Evolutionary conservation across 1,140 invertebrate genomes (phyloP).

Genomic region (Phenacoccus solenopsis): DNA sequence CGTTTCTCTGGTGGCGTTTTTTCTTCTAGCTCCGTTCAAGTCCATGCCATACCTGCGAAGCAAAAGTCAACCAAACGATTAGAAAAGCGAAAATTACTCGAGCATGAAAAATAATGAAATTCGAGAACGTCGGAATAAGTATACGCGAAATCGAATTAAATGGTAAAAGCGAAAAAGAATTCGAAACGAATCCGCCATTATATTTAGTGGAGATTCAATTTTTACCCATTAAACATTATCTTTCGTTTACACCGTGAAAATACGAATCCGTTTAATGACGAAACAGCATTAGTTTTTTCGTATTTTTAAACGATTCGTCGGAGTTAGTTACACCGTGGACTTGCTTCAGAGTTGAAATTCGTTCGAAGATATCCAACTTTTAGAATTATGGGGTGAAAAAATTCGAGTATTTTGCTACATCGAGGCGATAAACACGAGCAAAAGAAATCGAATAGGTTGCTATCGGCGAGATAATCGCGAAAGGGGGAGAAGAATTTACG

Average conservation of each 20-base stretch:
- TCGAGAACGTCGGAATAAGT: not conserved
- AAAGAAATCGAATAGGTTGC: too few relatives aligned
- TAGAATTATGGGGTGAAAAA: too few relatives aligned
- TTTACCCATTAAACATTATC: not conserved
- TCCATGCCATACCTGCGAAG: constrained; percentile 77
- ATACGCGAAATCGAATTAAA: not conserved
- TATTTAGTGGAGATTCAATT: not conserved
- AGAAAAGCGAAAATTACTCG: not conserved
- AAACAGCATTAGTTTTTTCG: not conserved
- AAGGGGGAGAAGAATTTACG: too few relatives aligned
- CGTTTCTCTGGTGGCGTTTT: constrained; percentile 94
- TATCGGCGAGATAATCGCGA: too few relatives aligned
- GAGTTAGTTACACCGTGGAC: not conserved
- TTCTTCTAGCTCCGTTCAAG: constrained; percentile 75
- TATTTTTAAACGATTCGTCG: not conserved
- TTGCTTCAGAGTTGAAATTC: not conserved
- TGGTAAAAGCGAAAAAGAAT: not conserved
- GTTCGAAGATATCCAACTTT: too few relatives aligned
- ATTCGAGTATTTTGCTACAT: too few relatives aligned
- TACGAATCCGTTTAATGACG: not conserved
- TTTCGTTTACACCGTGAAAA: not conserved
- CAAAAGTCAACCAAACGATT: constrained; percentile 22
- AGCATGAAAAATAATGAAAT: not conserved
- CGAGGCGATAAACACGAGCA: too few relatives aligned
- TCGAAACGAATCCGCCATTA: not conserved